Base-by-base conservation (phyloP, 2,888 invertebrate genomes). In the Creontiades dilutus region DNA sequence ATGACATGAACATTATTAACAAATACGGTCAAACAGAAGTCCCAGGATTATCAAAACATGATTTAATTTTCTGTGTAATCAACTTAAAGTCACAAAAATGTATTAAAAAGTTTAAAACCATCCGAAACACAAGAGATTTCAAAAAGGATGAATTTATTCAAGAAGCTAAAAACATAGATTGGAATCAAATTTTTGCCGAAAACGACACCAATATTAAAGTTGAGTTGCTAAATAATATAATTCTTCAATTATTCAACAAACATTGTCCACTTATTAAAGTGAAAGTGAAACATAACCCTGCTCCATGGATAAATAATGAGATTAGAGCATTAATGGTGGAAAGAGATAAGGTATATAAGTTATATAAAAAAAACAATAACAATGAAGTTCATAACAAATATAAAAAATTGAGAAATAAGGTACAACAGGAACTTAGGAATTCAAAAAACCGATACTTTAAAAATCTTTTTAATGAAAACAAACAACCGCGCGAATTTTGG, bases 41-140 rank as follows among this genome's bases (percentile, higher is more conserved):
- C 1, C 16, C 19, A 13, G 82, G 82, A 47, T 12, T 82, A n/a
- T 82, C 82, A 3, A 28, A n/a, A 19, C 82, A 82, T 46, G 48
- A 82, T 19, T n/a, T 82, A 13, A 52, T 82, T 52, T 82, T n/a
- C 19, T 48, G 82, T 19, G 14, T 23, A 1, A 12, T 82, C 13
- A 82, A n/a, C n/a, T 47, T 82, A 23, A 80, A 80, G 27, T 28
- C 80, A 4, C 11, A 46, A 11, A 80, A 28, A n/a, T 1, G 2
- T 23, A 13, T 13, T 13, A 19, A 14, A n/a, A 80, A 80, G 4
- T 80, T 27, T n/a, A 47, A 27, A 16, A 46, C 0, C 2, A 80
- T 80, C 7, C 9, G 80, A 80, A n/a, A 80, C 13, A 80, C 0
- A 28, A 27, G 47, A 13, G n/a, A 80, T 28, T 19, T 75, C 11